Evolutionary conservation across 2,797 vertebrate species (phyloP).

Genomic region (Gymnoscopelus microlampas): DNA sequence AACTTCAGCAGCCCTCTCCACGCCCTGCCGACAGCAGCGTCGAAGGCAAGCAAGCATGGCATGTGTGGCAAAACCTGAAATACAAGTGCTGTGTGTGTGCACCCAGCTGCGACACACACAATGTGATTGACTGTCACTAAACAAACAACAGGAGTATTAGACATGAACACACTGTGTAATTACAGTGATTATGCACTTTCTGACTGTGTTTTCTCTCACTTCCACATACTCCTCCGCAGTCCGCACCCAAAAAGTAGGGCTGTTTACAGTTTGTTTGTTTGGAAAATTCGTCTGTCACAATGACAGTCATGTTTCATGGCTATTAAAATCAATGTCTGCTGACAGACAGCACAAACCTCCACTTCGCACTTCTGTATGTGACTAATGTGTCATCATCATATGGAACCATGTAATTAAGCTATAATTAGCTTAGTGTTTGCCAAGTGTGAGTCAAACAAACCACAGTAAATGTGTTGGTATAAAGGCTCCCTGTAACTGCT

Average conservation of each 20-base stretch:
- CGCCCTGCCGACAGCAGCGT: slow-evolving; percentile 51
- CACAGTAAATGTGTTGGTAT: background rate
- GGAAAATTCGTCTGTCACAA: background rate
- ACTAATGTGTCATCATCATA: background rate
- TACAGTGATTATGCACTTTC: background rate
- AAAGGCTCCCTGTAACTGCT: background rate
- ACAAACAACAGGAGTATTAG: background rate
- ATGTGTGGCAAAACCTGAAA: slow-evolving; percentile 70
- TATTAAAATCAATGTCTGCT: too few species aligned
- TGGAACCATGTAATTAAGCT: too few species aligned
- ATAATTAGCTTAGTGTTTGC: slow-evolving; percentile 26
- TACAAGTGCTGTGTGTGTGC: slow-evolving; percentile 42
- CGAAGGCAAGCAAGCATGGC: too few species aligned
- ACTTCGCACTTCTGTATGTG: slow-evolving; percentile 3
- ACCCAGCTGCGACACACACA: slow-evolving; percentile 18
- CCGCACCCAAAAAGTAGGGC: background rate
- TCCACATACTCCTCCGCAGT: too few species aligned
- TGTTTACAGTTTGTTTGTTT: slow-evolving; percentile 42
- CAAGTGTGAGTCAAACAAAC: background rate
- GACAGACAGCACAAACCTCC: slow-evolving; percentile 18
- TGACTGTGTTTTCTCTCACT: background rate
- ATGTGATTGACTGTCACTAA: too few species aligned
- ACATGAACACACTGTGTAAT: background rate
- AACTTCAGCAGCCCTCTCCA: slow-evolving; percentile 31
- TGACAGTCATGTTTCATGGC: too few species aligned